Conservation (phyloP, 1,140 invertebrate genomes). For the Zaprionus davidi region DNA sequence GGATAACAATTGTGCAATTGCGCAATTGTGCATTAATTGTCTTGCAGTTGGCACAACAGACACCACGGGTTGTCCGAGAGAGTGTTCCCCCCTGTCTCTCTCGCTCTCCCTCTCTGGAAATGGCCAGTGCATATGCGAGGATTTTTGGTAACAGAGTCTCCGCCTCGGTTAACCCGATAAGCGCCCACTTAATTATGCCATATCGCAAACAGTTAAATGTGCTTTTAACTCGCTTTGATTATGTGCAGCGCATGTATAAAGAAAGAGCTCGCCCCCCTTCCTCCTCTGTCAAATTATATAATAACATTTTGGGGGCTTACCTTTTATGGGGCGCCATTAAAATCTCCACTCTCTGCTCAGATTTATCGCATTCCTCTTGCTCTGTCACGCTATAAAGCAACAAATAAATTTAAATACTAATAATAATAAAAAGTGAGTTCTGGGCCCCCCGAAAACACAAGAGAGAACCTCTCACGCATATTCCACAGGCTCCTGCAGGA, state of each 20-base stretch:
- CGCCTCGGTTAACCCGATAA: constrained; percentile 41
- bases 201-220: constrained; percentile 75
- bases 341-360: constrained; percentile 60
- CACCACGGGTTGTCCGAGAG: constrained; percentile 54
- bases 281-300: constrained; percentile 35
- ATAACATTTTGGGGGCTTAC: constrained; percentile 64
- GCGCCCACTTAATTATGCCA: constrained; percentile 73
- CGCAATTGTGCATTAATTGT: constrained; percentile 77
- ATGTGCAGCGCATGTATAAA: constrained; percentile 47
- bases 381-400: constrained; percentile 73
- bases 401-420: constrained; percentile 83
- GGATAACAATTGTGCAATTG: constrained; percentile 75
- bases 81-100: neutral
- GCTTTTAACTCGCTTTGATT: constrained; percentile 78
- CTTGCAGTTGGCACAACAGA: constrained; percentile 64
- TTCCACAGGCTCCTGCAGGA: neutral
- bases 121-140: constrained; percentile 66
- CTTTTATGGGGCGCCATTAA: constrained; percentile 76
- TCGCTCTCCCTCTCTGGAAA: constrained; percentile 24
- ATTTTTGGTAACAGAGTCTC: constrained; percentile 36
- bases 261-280: neutral
- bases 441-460: constrained; percentile 41
- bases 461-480: constrained; percentile 45
- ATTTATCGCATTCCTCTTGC: constrained; percentile 72
- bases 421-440: constrained; percentile 74